These are phyloP conservation scores for Escarpia spicata DNA, from an alignment of 2,888 invertebrate genomes.

Conservation along the genomic window DNA sequence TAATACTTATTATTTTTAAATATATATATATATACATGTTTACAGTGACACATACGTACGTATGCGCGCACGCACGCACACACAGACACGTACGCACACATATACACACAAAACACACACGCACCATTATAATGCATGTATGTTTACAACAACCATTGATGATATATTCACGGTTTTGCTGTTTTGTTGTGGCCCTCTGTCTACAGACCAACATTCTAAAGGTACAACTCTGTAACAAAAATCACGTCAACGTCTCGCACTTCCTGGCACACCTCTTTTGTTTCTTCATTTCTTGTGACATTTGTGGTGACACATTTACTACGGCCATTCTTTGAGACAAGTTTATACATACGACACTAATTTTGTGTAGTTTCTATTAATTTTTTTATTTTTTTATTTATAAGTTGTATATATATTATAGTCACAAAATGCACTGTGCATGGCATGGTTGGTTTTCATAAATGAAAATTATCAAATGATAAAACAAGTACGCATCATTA, in stretches of 20 bases:
- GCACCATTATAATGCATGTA: background rate
- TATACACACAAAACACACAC: background rate
- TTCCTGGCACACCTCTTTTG: background rate
- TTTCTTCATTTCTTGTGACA: background rate
- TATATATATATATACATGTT: too few species aligned
- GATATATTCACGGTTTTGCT: background rate
- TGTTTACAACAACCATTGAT: background rate
- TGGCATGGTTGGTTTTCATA: background rate
- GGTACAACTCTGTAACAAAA: conserved; percentile 8
- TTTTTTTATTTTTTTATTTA: too few species aligned
- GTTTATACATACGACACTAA: too few species aligned
- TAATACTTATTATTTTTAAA: too few species aligned
- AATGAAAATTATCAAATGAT: background rate
- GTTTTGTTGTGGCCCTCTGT: background rate
- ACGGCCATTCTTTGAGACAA: too few species aligned
- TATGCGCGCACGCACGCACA: background rate
- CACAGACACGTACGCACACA: background rate
- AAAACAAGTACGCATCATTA: background rate
- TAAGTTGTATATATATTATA: background rate
- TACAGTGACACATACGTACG: too few species aligned
- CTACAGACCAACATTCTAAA: conserved; percentile 27
- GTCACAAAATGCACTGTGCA: background rate
- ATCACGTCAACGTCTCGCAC: background rate
- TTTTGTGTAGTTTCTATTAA: too few species aligned
- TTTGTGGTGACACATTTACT: too few species aligned